phyloP scores from a whole-genome alignment of 2,113 vertebrate species.

The Corythornis vintsioides region DNA sequence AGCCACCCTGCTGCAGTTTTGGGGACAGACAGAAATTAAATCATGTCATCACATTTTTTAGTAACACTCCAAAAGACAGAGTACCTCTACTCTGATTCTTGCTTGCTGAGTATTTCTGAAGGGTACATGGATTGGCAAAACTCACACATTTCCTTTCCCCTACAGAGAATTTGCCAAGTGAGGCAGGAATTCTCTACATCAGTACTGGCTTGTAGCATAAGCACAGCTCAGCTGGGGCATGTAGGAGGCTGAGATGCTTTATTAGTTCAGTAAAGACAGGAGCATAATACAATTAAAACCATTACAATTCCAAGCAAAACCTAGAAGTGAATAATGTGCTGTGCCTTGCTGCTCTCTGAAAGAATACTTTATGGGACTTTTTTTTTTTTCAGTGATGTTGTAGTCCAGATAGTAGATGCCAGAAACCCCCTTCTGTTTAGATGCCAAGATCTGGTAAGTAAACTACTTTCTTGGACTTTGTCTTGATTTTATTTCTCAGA shows the following conservation, averaged over 20 bases:
- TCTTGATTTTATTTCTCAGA: neutral
- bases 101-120: neutral
- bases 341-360: neutral
- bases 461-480: neutral
- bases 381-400: constrained; percentile 85
- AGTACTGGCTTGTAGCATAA: neutral
- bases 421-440: constrained; percentile 94
- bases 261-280: neutral
- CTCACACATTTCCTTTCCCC: fast-evolving
- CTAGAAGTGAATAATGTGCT: neutral
- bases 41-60: neutral
- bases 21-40: neutral
- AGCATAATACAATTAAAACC: neutral
- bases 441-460: constrained; percentile 92
- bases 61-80: neutral
- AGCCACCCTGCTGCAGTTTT: neutral
- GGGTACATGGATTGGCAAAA: neutral
- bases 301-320: neutral
- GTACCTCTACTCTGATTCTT: neutral
- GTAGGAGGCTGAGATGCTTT: neutral
- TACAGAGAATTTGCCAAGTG: neutral
- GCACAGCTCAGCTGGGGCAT: neutral
- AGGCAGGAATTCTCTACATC: neutral
- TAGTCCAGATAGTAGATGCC: constrained; percentile 96
- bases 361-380: neutral